Percentiles rank a stretch among this genome's conserved stretches.
These are phyloP conservation scores for Gymnarchus niloticus DNA, from an alignment of 2,113 vertebrate species.

Conservation along the genomic window DNA sequence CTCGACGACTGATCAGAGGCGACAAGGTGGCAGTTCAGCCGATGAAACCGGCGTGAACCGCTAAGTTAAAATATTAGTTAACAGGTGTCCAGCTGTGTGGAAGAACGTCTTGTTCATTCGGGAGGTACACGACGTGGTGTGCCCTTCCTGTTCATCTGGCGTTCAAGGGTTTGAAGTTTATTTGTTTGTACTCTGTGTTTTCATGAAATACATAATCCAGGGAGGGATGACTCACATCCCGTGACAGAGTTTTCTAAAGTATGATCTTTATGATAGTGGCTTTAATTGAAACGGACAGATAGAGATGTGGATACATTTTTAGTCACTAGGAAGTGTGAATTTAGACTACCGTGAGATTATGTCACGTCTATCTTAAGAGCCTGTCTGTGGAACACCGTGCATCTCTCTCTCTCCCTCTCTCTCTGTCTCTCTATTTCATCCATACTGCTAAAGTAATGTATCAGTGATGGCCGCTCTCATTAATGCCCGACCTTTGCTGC, in stretches of 20 bases:
- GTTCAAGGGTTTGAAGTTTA: not conserved
- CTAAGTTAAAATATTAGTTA: not conserved
- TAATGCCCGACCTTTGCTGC: not conserved
- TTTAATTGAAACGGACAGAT: not conserved
- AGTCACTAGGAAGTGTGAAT: not conserved
- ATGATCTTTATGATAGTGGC: not conserved
- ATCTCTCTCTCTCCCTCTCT: not conserved
- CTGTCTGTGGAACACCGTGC: not conserved
- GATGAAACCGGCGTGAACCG: not conserved
- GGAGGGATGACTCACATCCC: not conserved
- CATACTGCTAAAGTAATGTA: not conserved
- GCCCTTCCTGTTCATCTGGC: too few species aligned
- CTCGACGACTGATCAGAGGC: too few species aligned
- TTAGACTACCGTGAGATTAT: not conserved
- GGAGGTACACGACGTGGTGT: not conserved
- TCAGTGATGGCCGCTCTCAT: not conserved
- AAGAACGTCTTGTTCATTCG: not conserved
- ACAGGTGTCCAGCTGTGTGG: constrained; percentile 7
- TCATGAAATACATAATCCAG: not conserved
- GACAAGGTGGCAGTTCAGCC: not conserved
- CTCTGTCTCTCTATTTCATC: not conserved
- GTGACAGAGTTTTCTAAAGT: not conserved
- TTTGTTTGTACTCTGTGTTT: not conserved
- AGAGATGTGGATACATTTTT: not conserved
- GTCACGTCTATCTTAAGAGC: not conserved